Percentiles rank a stretch among this genome's conserved stretches.
Conservation (phyloP, 2,797 vertebrate species). For the Mycteria americana region DNA sequence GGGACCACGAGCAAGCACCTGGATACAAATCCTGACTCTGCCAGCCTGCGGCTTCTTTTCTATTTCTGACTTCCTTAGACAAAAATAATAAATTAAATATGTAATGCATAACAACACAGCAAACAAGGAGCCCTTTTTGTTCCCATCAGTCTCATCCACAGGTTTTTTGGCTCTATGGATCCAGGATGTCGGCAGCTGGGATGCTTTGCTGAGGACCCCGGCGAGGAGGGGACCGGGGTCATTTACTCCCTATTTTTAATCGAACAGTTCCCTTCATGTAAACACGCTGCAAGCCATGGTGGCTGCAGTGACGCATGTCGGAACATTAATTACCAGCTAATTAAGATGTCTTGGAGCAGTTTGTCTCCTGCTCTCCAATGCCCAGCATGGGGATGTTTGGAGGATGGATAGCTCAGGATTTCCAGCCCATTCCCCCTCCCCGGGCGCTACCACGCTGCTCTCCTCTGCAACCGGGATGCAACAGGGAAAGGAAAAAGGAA, state of each 20-base stretch:
- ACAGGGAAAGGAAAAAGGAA: background rate
- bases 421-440: background rate
- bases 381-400: background rate
- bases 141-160: background rate
- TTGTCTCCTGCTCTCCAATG: background rate
- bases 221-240: accelerated
- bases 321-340: background rate
- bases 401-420: background rate
- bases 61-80: background rate
- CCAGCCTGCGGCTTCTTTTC: background rate
- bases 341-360: background rate
- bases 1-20: background rate
- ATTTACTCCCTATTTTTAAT: background rate
- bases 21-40: background rate
- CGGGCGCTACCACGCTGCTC: accelerated
- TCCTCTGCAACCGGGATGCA: background rate
- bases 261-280: background rate
- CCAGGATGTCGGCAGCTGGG: background rate
- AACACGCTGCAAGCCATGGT: accelerated
- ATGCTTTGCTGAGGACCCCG: background rate
- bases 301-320: accelerated
- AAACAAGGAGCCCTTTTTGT: background rate
- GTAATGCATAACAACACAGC: background rate
- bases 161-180: background rate
- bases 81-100: background rate